Evolutionary conservation across 2,888 invertebrate species (phyloP), one percentile per base, ranked within the genome.

Genomic region (Ophion ventricosus): DNA sequence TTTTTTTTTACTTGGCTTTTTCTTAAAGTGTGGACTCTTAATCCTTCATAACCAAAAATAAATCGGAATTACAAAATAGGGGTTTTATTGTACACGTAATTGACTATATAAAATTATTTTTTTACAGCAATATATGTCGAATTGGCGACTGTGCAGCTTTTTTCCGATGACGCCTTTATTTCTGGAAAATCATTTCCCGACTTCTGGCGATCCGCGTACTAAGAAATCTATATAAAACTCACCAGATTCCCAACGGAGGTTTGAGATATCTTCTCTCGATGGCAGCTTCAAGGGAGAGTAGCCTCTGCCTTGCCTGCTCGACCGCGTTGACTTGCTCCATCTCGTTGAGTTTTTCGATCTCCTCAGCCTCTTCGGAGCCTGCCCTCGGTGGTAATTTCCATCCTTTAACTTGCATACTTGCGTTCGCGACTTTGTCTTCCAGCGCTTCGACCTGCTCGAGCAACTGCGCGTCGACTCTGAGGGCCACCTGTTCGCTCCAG

Each of bases 201-300:
- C n/a, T n/a, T n/a, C n/a, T n/a, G n/a, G n/a, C n/a, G n/a, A n/a
- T n/a, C n/a, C n/a, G n/a, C n/a, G n/a, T n/a, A n/a, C n/a, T n/a
- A n/a, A n/a, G n/a, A n/a, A 7, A 69, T 57, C 1, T 26, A 25
- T 66, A 59, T 29, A 26, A 82, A 70, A 91, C 92, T 93, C 92
- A 95, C 94, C 95, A 95, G 89, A 93, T 94, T 90, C 97, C 97
- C 80, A 99, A 95, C 63, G 99, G 99, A 82, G 98, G 98, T 93
- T 98, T 98, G 63, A 99, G 94, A 93, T 99, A 99, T 88, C 99
- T 95, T 88, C 98, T 94, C 93, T 99, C 99, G 76, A 99, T 98
- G 88, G 98, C 98, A 0, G 96, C 96, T 93, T 99, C 99, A 17
- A 99, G 94, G 0, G 96, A 95, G 4, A 97, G 95, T 77, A 99